Conservation (phyloP, 2,113 vertebrate species). For the Malurus alboscapulatus region DNA sequence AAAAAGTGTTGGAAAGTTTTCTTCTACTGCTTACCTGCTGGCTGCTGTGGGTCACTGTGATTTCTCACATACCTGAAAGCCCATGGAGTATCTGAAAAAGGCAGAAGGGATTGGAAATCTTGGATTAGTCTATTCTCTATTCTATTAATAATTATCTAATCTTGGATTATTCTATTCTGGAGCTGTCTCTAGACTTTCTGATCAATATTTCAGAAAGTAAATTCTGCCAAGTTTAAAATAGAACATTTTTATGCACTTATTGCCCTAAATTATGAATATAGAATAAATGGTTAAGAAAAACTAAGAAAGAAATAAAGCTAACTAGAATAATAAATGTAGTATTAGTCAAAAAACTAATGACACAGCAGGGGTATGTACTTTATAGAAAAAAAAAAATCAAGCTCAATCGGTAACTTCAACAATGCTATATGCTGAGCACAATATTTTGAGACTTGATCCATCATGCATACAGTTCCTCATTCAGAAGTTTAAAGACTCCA, state of each 20-base stretch:
- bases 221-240: not conserved
- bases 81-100: constrained; percentile 13
- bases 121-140: not conserved
- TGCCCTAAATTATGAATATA: not conserved
- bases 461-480: not conserved
- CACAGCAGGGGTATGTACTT: not conserved
- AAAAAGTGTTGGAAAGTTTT: not conserved
- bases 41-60: not conserved
- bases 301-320: not conserved
- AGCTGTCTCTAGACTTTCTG: not conserved
- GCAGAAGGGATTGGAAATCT: not conserved
- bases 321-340: not conserved
- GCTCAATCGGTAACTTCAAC: not conserved
- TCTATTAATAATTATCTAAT: not conserved
- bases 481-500: not conserved
- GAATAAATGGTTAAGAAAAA: not conserved
- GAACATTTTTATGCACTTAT: not conserved
- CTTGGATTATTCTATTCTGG: not conserved
- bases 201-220: not conserved
- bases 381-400: not conserved
- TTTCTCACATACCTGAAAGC: not conserved
- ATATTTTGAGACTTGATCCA: not conserved
- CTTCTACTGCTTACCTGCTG: not conserved
- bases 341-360: not conserved
- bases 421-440: not conserved